phyloP scores from a whole-genome alignment of 92 coral and sea anemone genomes.

The Umimayanthus chanpuru region DNA sequence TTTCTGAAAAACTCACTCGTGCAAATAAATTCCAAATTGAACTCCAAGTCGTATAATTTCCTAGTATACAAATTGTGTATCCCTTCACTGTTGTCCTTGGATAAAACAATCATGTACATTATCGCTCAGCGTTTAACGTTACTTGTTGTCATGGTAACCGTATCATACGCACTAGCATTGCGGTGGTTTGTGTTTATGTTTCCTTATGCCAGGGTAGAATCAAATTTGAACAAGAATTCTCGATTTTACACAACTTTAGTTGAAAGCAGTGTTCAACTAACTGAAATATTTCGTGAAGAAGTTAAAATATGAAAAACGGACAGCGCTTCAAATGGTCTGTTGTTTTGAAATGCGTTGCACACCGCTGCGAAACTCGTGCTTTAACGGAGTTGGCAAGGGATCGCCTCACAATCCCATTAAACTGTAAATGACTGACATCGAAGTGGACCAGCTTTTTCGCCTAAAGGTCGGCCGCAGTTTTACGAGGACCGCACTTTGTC shows the following conservation, averaged over 20 bases:
- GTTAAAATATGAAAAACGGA: background rate
- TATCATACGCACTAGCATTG: background rate
- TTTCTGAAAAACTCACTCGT: too few relatives aligned
- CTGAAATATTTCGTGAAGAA: background rate
- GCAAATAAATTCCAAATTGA: too few relatives aligned
- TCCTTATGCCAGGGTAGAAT: too few relatives aligned
- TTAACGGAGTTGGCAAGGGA: too few relatives aligned
- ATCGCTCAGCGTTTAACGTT: background rate
- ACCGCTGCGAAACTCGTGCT: background rate
- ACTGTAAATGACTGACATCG: background rate
- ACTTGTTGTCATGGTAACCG: conserved; percentile 25
- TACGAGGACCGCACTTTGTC: background rate
- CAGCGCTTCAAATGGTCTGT: background rate
- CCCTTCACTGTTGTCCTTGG: too few relatives aligned
- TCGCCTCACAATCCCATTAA: background rate
- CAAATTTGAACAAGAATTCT: too few relatives aligned
- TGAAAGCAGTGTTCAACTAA: too few relatives aligned
- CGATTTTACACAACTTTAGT: too few relatives aligned
- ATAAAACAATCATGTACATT: too few relatives aligned
- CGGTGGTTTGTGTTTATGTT: background rate
- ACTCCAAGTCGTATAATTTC: too few relatives aligned
- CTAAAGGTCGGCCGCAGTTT: background rate
- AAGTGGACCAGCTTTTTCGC: background rate
- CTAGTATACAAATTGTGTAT: too few relatives aligned
- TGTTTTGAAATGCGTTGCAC: background rate